Evolutionary conservation across 2,113 vertebrate species (phyloP), one percentile per base, ranked within the genome.

Genomic region (Excalfactoria chinensis): DNA sequence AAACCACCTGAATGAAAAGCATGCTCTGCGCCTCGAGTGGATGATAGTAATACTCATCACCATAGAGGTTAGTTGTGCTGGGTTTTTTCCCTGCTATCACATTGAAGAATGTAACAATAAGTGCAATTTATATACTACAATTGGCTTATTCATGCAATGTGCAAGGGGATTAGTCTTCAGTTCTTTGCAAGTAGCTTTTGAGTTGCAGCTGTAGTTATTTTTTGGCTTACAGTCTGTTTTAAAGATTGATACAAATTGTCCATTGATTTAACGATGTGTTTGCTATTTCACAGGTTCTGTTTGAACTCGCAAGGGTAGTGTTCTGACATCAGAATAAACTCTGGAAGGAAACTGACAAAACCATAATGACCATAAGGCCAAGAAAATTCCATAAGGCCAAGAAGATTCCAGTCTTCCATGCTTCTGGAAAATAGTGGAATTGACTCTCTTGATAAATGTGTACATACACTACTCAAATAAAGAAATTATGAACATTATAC

Each of bases 11-110:
- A 98, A 97, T 5, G 99, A 99, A 91, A 99, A 99, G 93, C 98
- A 99, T 48, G 92, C 98, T 2, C 97, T 99, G 21, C 98, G 99
- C 55, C 95, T 99, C 11, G 99, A 99, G 95, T 99, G 99, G 99
- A 99, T 99, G 99, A 99, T 99, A 5, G 98, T 99, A 23, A 98
- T 99, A 83, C 98, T 99, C 34, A 99, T 99, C 94, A 98, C 99
- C 32, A 99, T 99, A 21, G 99, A 99, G 98, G 99, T 99, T 48
- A 93, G 95, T 6, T 23, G 32, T 19, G 13, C 85, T 89, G 41
- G 37, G 16, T 5, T 4, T 23, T 77, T n/a, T 34, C 17, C 53
- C 32, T 26, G 12, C 18, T 48, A 4, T 22, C 53, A 58, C 26
- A 40, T 5, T 64, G 56, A 73, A 35, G 17, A 72, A 49, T 5